Base-by-base conservation (phyloP, 2,797 vertebrate genomes). In the Dromococcyx pavoninus region DNA sequence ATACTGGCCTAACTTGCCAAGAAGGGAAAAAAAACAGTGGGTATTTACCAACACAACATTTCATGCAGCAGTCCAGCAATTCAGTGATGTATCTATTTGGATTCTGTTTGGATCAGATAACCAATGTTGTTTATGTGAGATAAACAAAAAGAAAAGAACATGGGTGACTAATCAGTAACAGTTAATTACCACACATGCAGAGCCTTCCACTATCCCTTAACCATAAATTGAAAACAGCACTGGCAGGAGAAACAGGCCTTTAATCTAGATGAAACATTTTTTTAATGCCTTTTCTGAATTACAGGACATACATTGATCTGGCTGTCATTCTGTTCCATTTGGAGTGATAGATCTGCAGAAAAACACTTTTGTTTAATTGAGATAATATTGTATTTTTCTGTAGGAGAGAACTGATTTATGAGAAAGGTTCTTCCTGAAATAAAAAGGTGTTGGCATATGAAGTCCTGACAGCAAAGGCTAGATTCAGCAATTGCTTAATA, bases 321-420 rank as follows among this genome's bases (percentile, higher is more conserved):
- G 84, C 60, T 95, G 89, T 87, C 84, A 62, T 56, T 89, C 95
- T 89, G 54, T 86, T 95, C 94, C 91, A 82, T 74, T 82, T 71
- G 89, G 54, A 84, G 73, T 85, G 94, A 94, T 14, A 83, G 83
- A 95, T 57, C 69, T 48, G 32, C 77, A 58, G 51, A 19, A 71
- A 93, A 87, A 33, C 48, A 71, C 72, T 77, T 95, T 93, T 93
- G 33, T 86, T 95, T 95, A 94, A 91, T 80, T 93, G 88, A 95
- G 88, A 94, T 93, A 95, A 93, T 93, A 93, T 17, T 95, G 82
- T 85, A 16, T 76, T 84, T 76, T 56, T 54, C 79, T 93, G 93
- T 53, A 82, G 71, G 81, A 90, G 25, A 76, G 28, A 83, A 17
- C 30, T 88, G 69, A 95, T 64, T 79, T 46, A 80, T 30, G 95